Conservation (phyloP, 2,113 vertebrate species). For the Aegotheles bennettii region DNA sequence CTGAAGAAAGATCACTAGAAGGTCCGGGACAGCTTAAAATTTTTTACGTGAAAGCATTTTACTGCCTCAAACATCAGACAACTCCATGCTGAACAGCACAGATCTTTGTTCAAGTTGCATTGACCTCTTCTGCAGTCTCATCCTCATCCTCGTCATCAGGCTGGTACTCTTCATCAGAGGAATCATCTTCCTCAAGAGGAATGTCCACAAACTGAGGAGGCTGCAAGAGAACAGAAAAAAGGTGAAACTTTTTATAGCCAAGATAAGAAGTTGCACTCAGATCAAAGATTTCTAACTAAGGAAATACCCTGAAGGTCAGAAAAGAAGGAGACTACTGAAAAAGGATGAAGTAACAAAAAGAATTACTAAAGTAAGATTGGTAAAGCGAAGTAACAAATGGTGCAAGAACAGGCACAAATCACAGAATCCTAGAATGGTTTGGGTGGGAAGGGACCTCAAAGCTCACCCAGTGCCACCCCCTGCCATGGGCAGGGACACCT, state of each 20-base stretch:
- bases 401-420: not conserved
- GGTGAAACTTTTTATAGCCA: not conserved
- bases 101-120: not conserved
- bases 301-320: not conserved
- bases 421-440: too few relatives aligned
- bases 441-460: too few relatives aligned
- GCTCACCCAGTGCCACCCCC: too few relatives aligned
- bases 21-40: accelerated
- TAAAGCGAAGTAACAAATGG: not conserved
- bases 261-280: not conserved
- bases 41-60: not conserved
- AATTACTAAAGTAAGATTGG: not conserved
- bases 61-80: not conserved
- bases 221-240: slow-evolving; percentile 53
- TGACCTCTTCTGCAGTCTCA: slow-evolving; percentile 90
- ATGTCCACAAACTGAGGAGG: slow-evolving; percentile 96
- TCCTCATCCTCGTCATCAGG: slow-evolving; percentile 94
- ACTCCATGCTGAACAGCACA: not conserved
- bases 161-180: slow-evolving; percentile 95
- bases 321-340: not conserved
- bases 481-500: too few relatives aligned
- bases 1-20: not conserved
- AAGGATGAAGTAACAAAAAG: not conserved
- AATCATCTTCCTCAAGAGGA: slow-evolving; percentile 91
- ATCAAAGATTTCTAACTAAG: not conserved